Conservation (phyloP, 2,888 invertebrate genomes). For the Callyntrura guangdongensis region DNA sequence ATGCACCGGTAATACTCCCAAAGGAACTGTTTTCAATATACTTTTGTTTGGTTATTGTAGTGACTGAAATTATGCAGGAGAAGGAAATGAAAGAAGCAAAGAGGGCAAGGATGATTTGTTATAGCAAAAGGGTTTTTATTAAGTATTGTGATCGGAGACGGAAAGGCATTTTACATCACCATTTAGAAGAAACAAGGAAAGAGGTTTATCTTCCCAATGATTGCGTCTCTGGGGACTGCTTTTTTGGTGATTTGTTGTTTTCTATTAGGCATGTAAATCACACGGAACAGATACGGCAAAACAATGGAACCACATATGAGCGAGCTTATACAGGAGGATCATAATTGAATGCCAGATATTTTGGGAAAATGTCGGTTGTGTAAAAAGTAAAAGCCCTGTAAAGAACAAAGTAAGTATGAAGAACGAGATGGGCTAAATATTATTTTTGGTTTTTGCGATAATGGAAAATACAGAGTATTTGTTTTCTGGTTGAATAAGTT, state of each 20-base stretch:
- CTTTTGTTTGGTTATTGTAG: not conserved
- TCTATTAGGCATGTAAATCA: slow-evolving; percentile 6
- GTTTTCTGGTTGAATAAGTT: not conserved
- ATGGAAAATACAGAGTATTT: not conserved
- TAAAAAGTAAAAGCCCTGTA: not conserved
- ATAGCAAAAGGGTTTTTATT: not conserved
- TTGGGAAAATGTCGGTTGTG: not conserved
- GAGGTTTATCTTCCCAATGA: slow-evolving; percentile 50
- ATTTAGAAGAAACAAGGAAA: slow-evolving; percentile 28
- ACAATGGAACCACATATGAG: not conserved
- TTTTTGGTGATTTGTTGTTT: slow-evolving; percentile 15
- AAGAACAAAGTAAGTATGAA: not conserved
- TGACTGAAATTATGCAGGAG: not conserved
- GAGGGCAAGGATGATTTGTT: slow-evolving; percentile 31
- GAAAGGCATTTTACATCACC: slow-evolving; percentile 3
- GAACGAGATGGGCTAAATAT: not conserved
- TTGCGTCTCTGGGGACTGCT: slow-evolving; percentile 50
- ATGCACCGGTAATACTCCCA: slow-evolving; percentile 58
- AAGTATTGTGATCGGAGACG: slow-evolving; percentile 31
- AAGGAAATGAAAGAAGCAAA: not conserved
- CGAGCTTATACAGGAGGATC: not conserved
- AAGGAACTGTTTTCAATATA: slow-evolving; percentile 47
- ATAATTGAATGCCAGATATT: not conserved
- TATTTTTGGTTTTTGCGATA: slow-evolving; percentile 1
- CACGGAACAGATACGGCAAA: not conserved